Base-by-base conservation (phyloP, 2,888 invertebrate genomes). In the Amorpha juglandis region DNA sequence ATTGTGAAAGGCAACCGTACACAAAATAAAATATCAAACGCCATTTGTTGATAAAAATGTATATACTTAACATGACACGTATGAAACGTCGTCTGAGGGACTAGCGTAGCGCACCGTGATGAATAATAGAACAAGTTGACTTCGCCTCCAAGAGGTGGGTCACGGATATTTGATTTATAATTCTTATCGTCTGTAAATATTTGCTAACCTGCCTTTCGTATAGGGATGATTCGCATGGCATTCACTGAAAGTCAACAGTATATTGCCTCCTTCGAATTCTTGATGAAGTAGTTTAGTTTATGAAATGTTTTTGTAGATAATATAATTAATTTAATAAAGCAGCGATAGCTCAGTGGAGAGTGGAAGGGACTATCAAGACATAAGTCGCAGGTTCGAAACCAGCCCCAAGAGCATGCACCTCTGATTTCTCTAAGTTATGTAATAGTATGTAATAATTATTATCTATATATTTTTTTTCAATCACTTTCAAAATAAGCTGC, bases 141-240 rank as follows among this genome's bases (percentile, higher is more conserved):
- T 58, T 27, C 52, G n/a, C 9, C 55, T 9, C 19, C 16, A 38
- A 55, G 14, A 58, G 58, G 58, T 58, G 58, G 42, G 12, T 38
- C 42, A 42, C 58, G 58, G 58, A 58, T 58, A 58, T 58, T 42
- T 58, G 58, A 58, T 58, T 58, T 42, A 58, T 58, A 58, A 58
- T 58, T 58, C 58, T 42, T 58, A 58, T 58, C 16, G 58, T 58
- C 58, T 58, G 38, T 58, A 58, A 58, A 58, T 58, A 58, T 58
- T 58, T 58, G 12, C 42, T 58, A 58, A 58, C 19, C 42, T 58
- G 38, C 42, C 58, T 38, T 58, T 58, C 19, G 55, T 19, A 50
- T 19, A 19, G 50, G 50, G 8, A 50, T 50, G 50, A 50, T 19
- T 7, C 50, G 50, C 50, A 19, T 19, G 50, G 16, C 19, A 6